Base-by-base conservation (phyloP, 2,797 vertebrate species). In the Cyclopterus lumpus region DNA sequence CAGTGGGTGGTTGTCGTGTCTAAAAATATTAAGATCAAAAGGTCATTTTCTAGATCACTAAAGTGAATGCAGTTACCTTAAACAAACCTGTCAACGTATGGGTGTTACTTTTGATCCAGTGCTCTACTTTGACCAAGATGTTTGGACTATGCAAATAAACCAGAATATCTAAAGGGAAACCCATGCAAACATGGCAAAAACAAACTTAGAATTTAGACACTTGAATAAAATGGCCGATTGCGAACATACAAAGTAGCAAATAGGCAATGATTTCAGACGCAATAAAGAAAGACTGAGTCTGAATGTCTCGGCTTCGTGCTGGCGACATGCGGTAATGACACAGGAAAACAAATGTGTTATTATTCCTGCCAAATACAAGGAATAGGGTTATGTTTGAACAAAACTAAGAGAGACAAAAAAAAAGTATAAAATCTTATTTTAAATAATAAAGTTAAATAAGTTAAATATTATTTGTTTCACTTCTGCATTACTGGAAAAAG, bases 241-340 rank as follows among this genome's bases (percentile, higher is more conserved):
- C 2, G 2, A 48, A 22, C 10, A 12, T 34, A 14, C 14, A 44
- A 42, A 40, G 42, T 30, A 72, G 38, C 15, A 30, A 53, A 22
- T n/a, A 26, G 15, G 22, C 1, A 10, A 20, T 20, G 20, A 65
- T 53, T 73, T 65, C 24, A 58, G 10, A 69, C 0, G 0, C 6
- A n/a, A 65, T 32, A 28, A 36, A 69, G 4, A 32, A 3, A 60
- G 46, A 48, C 14, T 32, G 15, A 2, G 1, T 5, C 8, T 72
- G 9, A 58, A 40, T 40, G 22, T 48, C 54, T 73, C 46, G 77
- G 26, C 49, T 61, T 61, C 66, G 28, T 28, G 51, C n/a, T 32
- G 32, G 74, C 20, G 49, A 30, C 22, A 63, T 20, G 32, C 44
- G 51, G 60, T 0, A 26, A 38, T 24, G 40, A 46, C 44, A 62